Conservation (phyloP, 2,113 vertebrate species). For the Leptobrachium ailaonicum region DNA sequence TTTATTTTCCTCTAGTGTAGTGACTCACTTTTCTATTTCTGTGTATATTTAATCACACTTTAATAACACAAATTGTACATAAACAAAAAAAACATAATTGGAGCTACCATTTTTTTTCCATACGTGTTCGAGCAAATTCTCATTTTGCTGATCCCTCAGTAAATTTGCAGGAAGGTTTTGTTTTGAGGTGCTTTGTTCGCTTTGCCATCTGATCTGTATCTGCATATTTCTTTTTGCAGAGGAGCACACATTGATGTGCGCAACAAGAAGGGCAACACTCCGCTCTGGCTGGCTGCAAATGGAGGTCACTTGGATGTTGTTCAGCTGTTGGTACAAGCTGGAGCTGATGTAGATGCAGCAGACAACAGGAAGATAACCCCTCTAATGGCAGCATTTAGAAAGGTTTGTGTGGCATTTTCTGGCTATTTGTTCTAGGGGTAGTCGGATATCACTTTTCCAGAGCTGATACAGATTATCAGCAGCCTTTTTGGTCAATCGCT, state of each 20-base stretch:
- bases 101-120: too few species aligned
- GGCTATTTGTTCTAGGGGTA: too few species aligned
- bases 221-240: conserved; percentile 61
- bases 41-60: too few species aligned
- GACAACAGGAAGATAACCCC: conserved; percentile 98
- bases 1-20: too few species aligned
- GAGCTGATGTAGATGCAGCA: conserved; percentile 95
- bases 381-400: conserved; percentile 97
- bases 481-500: too few species aligned
- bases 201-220: too few species aligned
- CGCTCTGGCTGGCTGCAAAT: conserved; percentile 94
- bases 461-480: too few species aligned
- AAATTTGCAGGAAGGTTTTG: neutral
- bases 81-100: too few species aligned
- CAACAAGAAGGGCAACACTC: conserved; percentile 99
- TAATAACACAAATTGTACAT: too few species aligned
- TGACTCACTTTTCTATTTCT: too few species aligned
- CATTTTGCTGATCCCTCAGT: neutral
- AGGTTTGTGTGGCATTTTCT: conserved; percentile 68
- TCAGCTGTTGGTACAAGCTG: conserved; percentile 92
- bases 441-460: too few species aligned
- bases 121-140: neutral
- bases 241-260: conserved; percentile 97
- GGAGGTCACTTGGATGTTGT: conserved; percentile 97
- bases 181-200: too few species aligned